These are phyloP conservation scores for Uria aalge DNA, from an alignment of 2,113 vertebrate genomes.

Conservation along the genomic window DNA sequence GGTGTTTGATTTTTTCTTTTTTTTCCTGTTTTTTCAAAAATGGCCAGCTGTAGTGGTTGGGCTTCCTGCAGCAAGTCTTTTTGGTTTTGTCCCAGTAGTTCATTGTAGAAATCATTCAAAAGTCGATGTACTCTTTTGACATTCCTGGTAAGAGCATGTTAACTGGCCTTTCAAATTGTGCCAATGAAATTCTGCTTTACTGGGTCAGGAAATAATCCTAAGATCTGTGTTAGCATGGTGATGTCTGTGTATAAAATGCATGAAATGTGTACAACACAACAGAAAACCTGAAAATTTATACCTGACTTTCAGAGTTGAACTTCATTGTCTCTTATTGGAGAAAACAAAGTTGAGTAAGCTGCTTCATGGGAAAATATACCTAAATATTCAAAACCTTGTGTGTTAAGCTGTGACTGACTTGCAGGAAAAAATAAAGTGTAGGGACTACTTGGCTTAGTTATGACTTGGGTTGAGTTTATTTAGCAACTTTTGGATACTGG, in stretches of 20 bases:
- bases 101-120: background rate
- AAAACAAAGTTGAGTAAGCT: background rate
- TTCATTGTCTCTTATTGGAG: background rate
- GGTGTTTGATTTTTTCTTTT: background rate
- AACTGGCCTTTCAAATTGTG: background rate
- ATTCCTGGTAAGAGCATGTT: background rate
- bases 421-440: background rate
- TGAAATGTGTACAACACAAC: background rate
- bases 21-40: background rate
- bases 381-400: background rate
- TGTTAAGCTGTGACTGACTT: background rate
- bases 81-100: background rate
- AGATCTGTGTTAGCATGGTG: background rate
- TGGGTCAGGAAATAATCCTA: background rate
- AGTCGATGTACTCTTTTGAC: background rate
- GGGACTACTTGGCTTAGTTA: background rate
- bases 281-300: background rate
- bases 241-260: background rate
- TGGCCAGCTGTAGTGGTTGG: background rate
- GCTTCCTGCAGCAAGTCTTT: background rate
- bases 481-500: background rate
- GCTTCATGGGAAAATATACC: background rate
- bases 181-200: background rate
- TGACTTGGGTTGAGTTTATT: background rate
- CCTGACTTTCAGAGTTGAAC: background rate